Evolutionary conservation across 2,888 invertebrate species (phyloP).

Genomic region (Sphecodes monilicornis): DNA sequence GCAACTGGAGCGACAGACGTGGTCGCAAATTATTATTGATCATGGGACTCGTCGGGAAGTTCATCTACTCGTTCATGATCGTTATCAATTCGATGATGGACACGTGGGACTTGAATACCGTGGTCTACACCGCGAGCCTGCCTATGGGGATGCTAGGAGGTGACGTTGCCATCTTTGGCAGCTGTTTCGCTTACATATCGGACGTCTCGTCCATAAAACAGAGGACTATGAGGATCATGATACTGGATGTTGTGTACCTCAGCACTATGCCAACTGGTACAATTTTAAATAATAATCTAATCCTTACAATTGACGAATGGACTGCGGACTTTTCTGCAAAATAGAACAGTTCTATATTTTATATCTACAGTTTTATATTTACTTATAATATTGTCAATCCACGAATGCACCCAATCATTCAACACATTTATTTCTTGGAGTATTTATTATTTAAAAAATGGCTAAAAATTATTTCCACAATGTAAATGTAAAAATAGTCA

Average conservation of each 20-base stretch:
- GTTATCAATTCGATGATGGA: slow-evolving; percentile 88
- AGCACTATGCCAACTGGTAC: slow-evolving; percentile 92
- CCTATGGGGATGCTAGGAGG: slow-evolving; percentile 92
- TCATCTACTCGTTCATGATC: slow-evolving; percentile 91
- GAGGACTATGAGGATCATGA: slow-evolving; percentile 92
- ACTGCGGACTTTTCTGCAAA: no score
- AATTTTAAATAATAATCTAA: neutral
- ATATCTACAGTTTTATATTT: no score
- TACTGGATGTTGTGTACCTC: slow-evolving; percentile 93
- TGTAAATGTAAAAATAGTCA: no score
- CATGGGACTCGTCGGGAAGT: slow-evolving; percentile 90
- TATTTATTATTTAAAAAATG: no score
- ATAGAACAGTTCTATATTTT: no score
- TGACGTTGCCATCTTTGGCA: slow-evolving; percentile 92
- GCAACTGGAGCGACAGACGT: slow-evolving; percentile 92
- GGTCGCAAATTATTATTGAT: slow-evolving; percentile 91
- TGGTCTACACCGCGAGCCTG: slow-evolving; percentile 91
- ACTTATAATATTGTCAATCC: no score
- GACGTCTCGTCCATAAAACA: slow-evolving; percentile 90
- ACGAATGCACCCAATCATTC: no score
- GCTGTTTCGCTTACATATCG: slow-evolving; percentile 92
- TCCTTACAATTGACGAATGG: no score
- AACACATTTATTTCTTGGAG: no score
- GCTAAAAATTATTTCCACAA: no score
- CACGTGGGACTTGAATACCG: slow-evolving; percentile 90